Evolutionary conservation across 92 coral and sea anemone genomes (phyloP).

Genomic region (Palythoa heliodiscus): DNA sequence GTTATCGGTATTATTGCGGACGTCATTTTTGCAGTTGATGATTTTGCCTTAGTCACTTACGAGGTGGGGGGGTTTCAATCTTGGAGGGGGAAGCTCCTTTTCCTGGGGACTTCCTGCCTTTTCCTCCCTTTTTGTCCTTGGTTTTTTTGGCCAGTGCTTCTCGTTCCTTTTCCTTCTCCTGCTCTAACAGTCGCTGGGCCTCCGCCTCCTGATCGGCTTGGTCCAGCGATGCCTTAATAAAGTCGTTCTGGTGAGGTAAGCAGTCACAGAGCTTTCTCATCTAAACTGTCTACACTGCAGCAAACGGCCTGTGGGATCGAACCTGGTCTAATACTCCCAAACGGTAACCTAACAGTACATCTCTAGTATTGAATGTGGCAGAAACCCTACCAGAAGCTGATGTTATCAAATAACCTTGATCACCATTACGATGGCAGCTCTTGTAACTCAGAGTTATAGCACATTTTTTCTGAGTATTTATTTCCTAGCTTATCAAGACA

Average conservation of each 20-base stretch:
- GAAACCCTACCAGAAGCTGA: no score
- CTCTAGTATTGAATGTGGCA: no score
- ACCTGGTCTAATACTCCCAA: background rate
- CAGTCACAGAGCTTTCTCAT: constrained; percentile 8
- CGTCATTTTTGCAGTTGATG: background rate
- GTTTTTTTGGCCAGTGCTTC: constrained; percentile 86
- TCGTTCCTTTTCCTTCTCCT: constrained; percentile 87
- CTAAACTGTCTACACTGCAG: constrained; percentile 24
- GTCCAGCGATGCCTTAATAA: constrained; percentile 81
- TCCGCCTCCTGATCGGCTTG: constrained; percentile 96
- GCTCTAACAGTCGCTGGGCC: constrained; percentile 76
- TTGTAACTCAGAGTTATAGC: no score
- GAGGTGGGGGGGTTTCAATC: constrained; percentile 90
- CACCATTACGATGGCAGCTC: no score
- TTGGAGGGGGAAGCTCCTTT: constrained; percentile 79
- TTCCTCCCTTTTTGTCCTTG: constrained; percentile 94
- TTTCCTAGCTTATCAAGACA: no score
- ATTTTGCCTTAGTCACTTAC: constrained; percentile 34
- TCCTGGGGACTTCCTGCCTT: constrained; percentile 87
- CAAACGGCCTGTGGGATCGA: background rate
- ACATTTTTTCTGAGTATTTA: no score
- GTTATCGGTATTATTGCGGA: no score
- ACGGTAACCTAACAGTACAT: background rate
- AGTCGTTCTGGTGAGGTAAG: constrained; percentile 37
- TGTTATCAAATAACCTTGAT: no score